These are phyloP conservation scores for Tapera naevia DNA, from an alignment of 2,797 vertebrate species.

Conservation along the genomic window DNA sequence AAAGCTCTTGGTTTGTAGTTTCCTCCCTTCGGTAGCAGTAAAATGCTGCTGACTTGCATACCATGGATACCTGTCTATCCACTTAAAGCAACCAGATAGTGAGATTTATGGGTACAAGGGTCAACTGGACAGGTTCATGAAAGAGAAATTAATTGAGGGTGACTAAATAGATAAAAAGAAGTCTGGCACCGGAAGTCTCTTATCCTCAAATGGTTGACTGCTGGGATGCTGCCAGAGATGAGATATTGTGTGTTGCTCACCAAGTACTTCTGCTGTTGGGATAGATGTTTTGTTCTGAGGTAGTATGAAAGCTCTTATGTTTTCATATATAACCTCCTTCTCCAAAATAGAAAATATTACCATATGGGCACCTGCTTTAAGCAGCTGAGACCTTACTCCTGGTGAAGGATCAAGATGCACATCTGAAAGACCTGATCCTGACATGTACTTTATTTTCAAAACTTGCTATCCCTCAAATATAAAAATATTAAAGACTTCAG, in stretches of 20 bases:
- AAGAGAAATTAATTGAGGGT: constrained; percentile 69
- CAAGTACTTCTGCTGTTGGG: background rate
- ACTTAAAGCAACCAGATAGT: constrained; percentile 52
- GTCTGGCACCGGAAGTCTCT: constrained; percentile 53
- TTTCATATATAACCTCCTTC: background rate
- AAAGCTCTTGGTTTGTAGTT: constrained; percentile 16
- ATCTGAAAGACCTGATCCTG: background rate
- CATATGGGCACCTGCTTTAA: background rate
- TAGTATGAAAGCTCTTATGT: accelerated
- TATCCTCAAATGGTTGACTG: constrained; percentile 43
- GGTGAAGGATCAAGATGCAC: background rate
- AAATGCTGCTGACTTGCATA: constrained; percentile 31
- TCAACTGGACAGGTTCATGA: constrained; percentile 66
- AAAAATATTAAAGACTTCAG: background rate
- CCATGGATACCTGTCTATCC: constrained; percentile 50
- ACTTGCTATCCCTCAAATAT: background rate
- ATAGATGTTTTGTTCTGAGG: background rate
- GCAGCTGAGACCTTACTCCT: background rate
- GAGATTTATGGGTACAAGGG: constrained; percentile 60
- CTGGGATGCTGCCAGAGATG: constrained; percentile 42
- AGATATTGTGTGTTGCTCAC: background rate
- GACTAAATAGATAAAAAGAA: constrained; percentile 67
- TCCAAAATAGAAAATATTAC: background rate
- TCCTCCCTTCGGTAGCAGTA: constrained; percentile 27
- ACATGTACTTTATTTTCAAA: background rate